Conservation (phyloP, 2,797 vertebrate species). For the Choloepus didactylus region DNA sequence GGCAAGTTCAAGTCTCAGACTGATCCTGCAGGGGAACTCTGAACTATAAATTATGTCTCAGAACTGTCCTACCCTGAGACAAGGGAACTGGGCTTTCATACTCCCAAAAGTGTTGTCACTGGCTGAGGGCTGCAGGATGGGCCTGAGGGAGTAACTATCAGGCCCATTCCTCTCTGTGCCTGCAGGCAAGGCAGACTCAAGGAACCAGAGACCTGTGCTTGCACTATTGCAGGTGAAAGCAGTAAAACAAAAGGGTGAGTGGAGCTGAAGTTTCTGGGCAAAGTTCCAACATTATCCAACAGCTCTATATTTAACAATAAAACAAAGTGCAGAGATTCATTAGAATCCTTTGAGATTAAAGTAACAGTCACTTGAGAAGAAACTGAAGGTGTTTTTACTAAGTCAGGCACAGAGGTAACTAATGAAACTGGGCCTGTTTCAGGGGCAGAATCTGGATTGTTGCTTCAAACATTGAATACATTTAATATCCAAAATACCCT, state of each 20-base stretch:
- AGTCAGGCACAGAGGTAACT: not conserved
- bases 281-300: not conserved
- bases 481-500: not conserved
- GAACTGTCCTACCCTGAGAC: not conserved
- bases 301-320: not conserved
- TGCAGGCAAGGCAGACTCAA: not conserved
- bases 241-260: not conserved
- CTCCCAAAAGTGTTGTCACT: not conserved
- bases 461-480: not conserved
- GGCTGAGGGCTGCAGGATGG: not conserved
- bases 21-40: not conserved
- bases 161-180: no score
- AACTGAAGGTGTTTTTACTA: not conserved
- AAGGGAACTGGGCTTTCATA: not conserved
- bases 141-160: not conserved
- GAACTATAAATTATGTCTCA: no score
- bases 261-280: not conserved
- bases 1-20: not conserved
- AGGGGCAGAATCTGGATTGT: not conserved
- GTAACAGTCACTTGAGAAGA: not conserved
- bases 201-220: not conserved
- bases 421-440: not conserved
- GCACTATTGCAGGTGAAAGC: not conserved
- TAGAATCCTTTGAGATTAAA: not conserved
- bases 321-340: not conserved